Evolutionary conservation across 2,888 invertebrate genomes (phyloP), one percentile per base, ranked within the genome.

Genomic region (Nemapogon koenigi): DNA sequence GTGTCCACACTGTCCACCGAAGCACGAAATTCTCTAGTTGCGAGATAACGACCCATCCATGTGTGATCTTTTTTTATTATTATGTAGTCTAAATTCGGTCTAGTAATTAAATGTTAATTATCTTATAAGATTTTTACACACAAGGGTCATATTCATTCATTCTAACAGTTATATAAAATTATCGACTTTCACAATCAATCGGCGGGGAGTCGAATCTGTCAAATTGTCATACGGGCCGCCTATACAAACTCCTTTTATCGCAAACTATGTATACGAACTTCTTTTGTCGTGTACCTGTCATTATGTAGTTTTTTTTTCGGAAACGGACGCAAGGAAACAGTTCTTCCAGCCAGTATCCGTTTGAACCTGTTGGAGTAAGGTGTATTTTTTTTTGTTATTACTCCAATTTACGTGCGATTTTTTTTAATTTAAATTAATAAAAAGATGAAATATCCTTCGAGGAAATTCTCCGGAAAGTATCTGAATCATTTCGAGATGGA

Each of bases 301-400:
- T 50, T 49, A 45, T 52, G 10, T 40, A 40, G 60, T 55, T 56
- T 58, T 61, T 66, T 66, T 61, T 68, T 67, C 62, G 65, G 63
- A 70, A 72, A 72, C 67, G 72, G 72, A 73, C 70, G 67, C 62
- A 57, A 62, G 62, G 60, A 57, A 49, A 44, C 10, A 16, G 16
- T 3, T 6, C 22, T 48, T 57, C 44, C 58, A 58, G 63, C 56
- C 76, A 76, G 76, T 76, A 56, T 48, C 45, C 51, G 53, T 60
- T 61, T 52, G 65, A 68, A 69, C 65, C 63, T 72, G 73, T 63
- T 48, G 47, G 63, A 39, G 75, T 62, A 60, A 75, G 70, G 76
- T 75, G 75, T 59, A 10, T 36, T 31, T 16, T 32, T 32, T 16
- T 31, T 25, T 30, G 8, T 27, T 28, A 7, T 8, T 13, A n/a